Base-by-base conservation (phyloP, 2,113 vertebrate genomes). In the Ochotona curzoniae region DNA sequence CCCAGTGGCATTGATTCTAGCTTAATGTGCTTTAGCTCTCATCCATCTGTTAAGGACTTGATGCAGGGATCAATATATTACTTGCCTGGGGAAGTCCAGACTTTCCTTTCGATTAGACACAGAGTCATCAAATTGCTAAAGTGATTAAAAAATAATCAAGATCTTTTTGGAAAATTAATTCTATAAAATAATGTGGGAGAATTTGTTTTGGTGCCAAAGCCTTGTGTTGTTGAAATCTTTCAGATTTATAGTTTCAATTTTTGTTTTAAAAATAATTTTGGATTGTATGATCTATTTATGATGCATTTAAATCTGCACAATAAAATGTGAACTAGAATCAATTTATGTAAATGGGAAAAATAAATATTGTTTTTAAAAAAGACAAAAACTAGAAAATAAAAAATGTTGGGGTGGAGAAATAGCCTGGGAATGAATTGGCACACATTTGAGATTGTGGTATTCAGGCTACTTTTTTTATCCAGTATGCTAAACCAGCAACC, bases 71-170 rank as follows among this genome's bases (percentile, higher is more conserved):
- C 64, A 63, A 93, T 54, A 3, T 11, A 7, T 30, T 67, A 2
- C 3, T 66, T 91, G 83, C 61, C 60, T 75, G 28, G 30, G 49
- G 49, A 26, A 49, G 10, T 28, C 35, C 30, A 17, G n/a, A 28
- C 32, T 82, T 92, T 90, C 44, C 25, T 49, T 87, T 26, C 64
- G 70, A 81, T 84, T 88, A 94, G 66, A 61, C 38, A n/a, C 18
- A 57, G 63, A 3, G 51, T 4, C 7, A 0, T 0, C 47, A 10
- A 9, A 15, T 10, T 61, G 32, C 74, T 81, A 28, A 49, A n/a
- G 11, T 75, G 61, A 89, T 73, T 90, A 89, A 83, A 69, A 69
- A 75, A 30, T 69, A 91, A 78, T 61, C n/a, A 32, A 57, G 64
- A 35, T 1, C 2, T 57, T 86, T 44, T 51, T 47, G n/a, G 44